Base-by-base conservation (phyloP, 2,888 invertebrate genomes). In the Sphaerophoria rueppellii region DNA sequence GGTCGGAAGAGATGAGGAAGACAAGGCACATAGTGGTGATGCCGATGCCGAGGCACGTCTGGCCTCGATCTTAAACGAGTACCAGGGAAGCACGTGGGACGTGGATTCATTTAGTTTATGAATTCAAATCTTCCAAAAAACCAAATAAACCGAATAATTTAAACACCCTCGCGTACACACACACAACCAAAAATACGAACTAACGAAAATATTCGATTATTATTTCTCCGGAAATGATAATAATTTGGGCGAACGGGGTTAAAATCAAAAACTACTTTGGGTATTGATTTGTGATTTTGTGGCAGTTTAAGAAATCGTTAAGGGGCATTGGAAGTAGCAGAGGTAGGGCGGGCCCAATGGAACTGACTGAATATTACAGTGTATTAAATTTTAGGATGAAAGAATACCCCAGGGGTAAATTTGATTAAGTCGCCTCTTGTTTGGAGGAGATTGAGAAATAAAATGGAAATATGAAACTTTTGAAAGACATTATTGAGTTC, bases 91-190 rank as follows among this genome's bases (percentile, higher is more conserved):
- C 78, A 82, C 78, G 78, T 78, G 54, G 67, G 40, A 77, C 63
- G 46, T 74, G 69, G 70, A 57, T 70, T 78, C 69, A 77, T 78
- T 82, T 78, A 61, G 67, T 82, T 72, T 82, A 82, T 82, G 78
- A 78, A 82, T 82, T 72, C 61, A 78, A 77, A 74, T 69, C 55
- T 58, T 58, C 32, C 58, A 0, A 72, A 37, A 78, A 57, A 54
- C 24, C 65, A 78, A 78, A 74, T 74, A 79, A 79, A 73, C 58
- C 60, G 35, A 60, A 48, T 61, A 69, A 80, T 80, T 80, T 63
- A 69, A 61, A 61, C 43, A 43, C 74, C 74, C 55, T 73, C 0
- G 40, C 40, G 37, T 16, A 37, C 11, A 57, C 14, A 35, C 9
- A 57, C 1, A 35, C 12, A 12, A n/a, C n/a, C n/a, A n/a, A n/a